These are phyloP conservation scores for Burhinus bistriatus DNA, from an alignment of 2,113 vertebrate species.

Conservation along the genomic window DNA sequence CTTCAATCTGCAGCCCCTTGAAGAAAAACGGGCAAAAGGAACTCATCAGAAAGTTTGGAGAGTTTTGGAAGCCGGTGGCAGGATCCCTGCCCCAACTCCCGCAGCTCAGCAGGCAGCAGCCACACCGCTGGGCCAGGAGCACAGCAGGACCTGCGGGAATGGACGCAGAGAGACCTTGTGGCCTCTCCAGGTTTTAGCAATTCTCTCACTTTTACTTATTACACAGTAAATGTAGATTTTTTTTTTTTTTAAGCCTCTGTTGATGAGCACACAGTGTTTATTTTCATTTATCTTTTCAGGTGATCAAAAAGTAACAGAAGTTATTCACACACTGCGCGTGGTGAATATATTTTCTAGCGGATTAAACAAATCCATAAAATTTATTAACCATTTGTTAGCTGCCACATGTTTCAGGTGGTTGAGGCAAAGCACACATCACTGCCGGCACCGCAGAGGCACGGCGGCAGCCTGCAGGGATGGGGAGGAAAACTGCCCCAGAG, in stretches of 20 bases:
- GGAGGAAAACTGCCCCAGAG: neutral
- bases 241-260: neutral
- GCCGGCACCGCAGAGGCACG: neutral
- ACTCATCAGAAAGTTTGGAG: neutral
- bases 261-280: neutral
- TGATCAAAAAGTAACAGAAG: neutral
- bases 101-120: neutral
- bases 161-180: accelerated
- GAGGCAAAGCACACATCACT: neutral
- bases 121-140: accelerated
- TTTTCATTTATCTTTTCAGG: neutral
- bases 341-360: neutral
- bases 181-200: neutral
- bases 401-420: accelerated
- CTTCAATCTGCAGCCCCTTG: neutral
- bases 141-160: accelerated
- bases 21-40: neutral
- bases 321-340: neutral
- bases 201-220: neutral
- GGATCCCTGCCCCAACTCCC: neutral
- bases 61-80: neutral
- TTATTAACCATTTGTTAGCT: neutral
- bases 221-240: neutral
- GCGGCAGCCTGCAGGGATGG: no score
- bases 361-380: neutral